Percentiles rank a stretch among this genome's conserved stretches.
phyloP scores from a whole-genome alignment of 2,797 vertebrate genomes.

The Phalanger gymnotis region DNA sequence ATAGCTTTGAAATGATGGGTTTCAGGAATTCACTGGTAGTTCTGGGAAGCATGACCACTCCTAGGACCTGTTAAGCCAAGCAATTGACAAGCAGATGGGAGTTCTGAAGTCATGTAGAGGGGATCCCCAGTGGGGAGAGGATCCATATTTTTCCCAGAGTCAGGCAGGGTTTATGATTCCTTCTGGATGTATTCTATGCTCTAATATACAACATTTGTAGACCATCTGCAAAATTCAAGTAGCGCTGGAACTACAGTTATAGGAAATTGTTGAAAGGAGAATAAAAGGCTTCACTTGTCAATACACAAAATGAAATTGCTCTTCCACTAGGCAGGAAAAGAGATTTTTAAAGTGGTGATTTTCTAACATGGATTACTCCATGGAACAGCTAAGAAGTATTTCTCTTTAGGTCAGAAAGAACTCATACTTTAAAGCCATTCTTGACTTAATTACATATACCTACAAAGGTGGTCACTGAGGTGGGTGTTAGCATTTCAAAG shows the following conservation, averaged over 20 bases:
- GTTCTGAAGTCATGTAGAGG: not conserved
- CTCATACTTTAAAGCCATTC: not conserved
- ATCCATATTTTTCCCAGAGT: not conserved
- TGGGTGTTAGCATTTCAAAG: not conserved
- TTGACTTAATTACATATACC: constrained; percentile 53
- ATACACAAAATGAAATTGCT: not conserved
- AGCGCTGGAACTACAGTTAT: not conserved
- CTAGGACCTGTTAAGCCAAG: not conserved
- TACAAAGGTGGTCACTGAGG: not conserved
- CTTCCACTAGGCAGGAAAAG: constrained; percentile 5
- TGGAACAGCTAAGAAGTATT: not conserved
- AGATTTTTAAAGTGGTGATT: not conserved
- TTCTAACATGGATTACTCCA: not conserved
- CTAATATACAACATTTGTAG: not conserved
- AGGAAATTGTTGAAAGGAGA: not conserved
- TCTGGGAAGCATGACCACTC: not conserved
- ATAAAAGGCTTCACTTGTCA: not conserved
- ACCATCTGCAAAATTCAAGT: not conserved
- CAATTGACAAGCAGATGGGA: not conserved
- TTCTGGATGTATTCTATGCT: not conserved
- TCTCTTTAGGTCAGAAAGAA: constrained; percentile 32
- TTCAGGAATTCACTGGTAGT: not conserved
- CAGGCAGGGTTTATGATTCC: not conserved
- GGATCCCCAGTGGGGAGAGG: not conserved
- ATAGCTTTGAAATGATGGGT: not conserved